Evolutionary conservation across 92 coral and sea anemone genomes (phyloP).

Genomic region (Siderastrea radians): DNA sequence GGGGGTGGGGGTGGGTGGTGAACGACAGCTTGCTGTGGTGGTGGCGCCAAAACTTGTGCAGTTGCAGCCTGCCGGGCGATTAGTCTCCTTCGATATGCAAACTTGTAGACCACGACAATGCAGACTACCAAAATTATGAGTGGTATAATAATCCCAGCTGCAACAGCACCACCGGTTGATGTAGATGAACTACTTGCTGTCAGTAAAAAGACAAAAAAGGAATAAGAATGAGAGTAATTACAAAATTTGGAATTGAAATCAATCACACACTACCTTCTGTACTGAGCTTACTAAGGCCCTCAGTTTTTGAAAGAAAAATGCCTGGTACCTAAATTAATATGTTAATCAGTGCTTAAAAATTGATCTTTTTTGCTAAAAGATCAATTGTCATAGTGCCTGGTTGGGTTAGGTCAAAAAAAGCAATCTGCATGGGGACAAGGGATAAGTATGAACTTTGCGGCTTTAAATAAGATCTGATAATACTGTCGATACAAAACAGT

Average conservation of each 20-base stretch:
- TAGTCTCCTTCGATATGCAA: conserved; percentile 5
- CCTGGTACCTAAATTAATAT: too few species aligned
- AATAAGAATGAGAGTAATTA: neutral
- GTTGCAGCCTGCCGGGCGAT: neutral
- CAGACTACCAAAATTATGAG: conserved; percentile 25
- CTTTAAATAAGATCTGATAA: too few species aligned
- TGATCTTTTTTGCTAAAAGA: too few species aligned
- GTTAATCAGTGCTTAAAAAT: too few species aligned
- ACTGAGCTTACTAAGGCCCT: too few species aligned
- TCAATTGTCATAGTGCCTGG: too few species aligned
- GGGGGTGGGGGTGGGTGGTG: conserved; percentile 25
- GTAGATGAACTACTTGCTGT: neutral
- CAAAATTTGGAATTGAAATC: neutral
- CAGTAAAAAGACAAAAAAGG: neutral
- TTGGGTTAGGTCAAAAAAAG: too few species aligned
- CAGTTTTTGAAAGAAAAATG: too few species aligned
- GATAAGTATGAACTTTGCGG: too few species aligned
- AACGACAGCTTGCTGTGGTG: conserved; percentile 7
- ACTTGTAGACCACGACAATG: conserved; percentile 26
- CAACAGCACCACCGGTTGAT: neutral
- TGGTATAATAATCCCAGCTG: conserved; percentile 32
- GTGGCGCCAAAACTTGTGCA: neutral
- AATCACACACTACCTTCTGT: neutral
- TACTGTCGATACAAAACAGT: too few species aligned
- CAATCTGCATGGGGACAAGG: too few species aligned